Evolutionary conservation across 2,888 invertebrate species (phyloP), one percentile per base, ranked within the genome.

Genomic region (Oscheius sp.): DNA sequence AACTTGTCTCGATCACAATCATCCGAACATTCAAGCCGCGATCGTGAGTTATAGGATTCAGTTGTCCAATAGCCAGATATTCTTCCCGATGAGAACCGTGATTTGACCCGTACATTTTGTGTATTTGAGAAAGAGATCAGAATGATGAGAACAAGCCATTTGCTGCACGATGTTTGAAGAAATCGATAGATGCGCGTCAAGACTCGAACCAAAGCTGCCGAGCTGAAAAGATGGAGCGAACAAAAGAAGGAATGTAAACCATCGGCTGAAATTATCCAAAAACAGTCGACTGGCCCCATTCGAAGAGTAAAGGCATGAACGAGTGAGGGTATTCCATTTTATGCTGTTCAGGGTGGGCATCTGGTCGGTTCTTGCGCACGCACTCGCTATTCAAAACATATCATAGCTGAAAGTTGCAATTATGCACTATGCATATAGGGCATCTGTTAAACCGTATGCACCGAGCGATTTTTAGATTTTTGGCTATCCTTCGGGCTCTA

Each of bases 381-480:
- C 88, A 76, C 75, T 79, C 83, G 89, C 88, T 74, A 89, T 89
- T 29, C 85, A 55, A 13, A 80, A 79, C 86, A 89, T 86, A 72
- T 89, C 89, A 75, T 89, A 88, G 74, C 87, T 82, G 79, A 91
- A 91, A 57, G 91, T 90, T 51, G 91, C 86, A 48, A 88, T 88
- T 57, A 90, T 63, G 89, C 88, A 48, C 91, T 84, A 76, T 87
- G 89, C 79, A 89, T 85, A 77, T 82, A 90, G n/a, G 91, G 91
- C 76, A 90, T 90, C 80, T 91, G 91, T 83, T 90, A 91, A 86
- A 89, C 79, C 89, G 87, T n/a, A 89, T 87, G 21, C 89, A 81
- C 4, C 90, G 85, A 57, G 88, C 82, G 50, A 89, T 87, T 73
- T 89, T 86, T 66, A 21, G 21, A 21, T 21, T 21, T 21, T 21